Base-by-base conservation (phyloP, 2,797 vertebrate genomes). In the Spinus olivaceus region DNA sequence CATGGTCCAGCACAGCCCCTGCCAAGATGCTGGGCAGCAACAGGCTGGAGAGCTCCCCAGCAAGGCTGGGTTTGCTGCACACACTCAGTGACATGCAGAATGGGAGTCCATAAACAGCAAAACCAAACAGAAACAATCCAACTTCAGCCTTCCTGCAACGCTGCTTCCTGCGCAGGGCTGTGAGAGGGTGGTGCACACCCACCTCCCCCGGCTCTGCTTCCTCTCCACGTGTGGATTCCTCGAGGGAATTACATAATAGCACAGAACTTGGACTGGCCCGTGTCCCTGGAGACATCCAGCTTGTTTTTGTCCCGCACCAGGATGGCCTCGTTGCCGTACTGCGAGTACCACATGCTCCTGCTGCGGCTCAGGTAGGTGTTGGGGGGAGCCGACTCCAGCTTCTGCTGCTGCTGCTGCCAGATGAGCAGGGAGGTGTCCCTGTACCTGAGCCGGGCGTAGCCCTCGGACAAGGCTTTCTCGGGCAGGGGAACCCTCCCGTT, bases 391-490 rank as follows among this genome's bases (percentile, higher is more conserved):
- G 91, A 92, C 82, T 98, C 97, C 93, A 99, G 72, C 12, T 98
- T 96, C 94, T 97, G 97, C 97, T 99, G 99, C 97, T 99, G 99
- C 97, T 99, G 99, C 91, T 98, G 98, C 99, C 99, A 99, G 93
- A 99, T 97, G 67, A 99, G 97, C 96, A 99, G 88, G 3, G 99
- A 99, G 0, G 99, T 98, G 98, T 99, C 99, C 32, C 96, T 71
- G 98, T 98, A 99, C 5, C 98, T 92, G 24, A 98, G 98, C 27
- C 98, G 96, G 13, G 97, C 98, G 1, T 97, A 94, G 76, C 95
- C 88, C 88, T 98, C 98, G 0, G 97, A 98, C 87, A 98, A 72
- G 5, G 98, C 98, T 47, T 98, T 98, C 59, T 98, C 97, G 0
- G 98, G 98, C 92, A 98, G 97, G 0, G 98, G 96, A 12, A 95